Base-by-base conservation (phyloP, 2,113 vertebrate species). In the Corythornis vintsioides region DNA sequence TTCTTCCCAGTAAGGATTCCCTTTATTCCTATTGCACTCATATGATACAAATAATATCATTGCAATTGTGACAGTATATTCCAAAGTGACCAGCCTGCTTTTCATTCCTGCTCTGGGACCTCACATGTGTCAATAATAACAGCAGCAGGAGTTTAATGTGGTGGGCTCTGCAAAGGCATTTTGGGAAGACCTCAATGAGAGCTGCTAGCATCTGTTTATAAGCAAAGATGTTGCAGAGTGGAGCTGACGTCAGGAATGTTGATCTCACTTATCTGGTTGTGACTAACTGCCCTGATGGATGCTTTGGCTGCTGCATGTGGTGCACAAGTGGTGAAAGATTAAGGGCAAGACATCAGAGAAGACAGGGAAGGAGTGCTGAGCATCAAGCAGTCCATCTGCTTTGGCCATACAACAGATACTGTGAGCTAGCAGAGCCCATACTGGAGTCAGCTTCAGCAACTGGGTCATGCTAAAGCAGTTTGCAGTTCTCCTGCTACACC, bases 281-380 rank as follows among this genome's bases (percentile, higher is more conserved):
- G 82, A 88, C 85, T 86, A 88, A 86, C 47, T 67, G 65, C 72
- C 67, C 1, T 50, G 75, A 96, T 10, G 43, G 52, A 59, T 67
- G 57, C 43, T 93, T 88, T 88, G 35, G 60, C 67, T 94, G 13
- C 63, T 61, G 38, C 85, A 80, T 28, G 56, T 92, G 83, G 47
- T 84, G 15, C 24, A 33, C 29, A 88, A 95, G 83, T 77, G 83
- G 53, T 86, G 80, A 91, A 94, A 91, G 86, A 88, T 71, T 48
- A 83, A 95, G 86, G 90, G 92, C 88, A 88, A 95, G 65, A 90
- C 69, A 92, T 94, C 93, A 95, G 88, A 95, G 70, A 86, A 65
- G 56, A 90, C 47, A 66, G 6, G 38, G 5, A 53, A 74, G 88
- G 91, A 76, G 31, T 31, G 35, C 47, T 40, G 40, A 5, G 24